These are phyloP conservation scores for Mungos mungo DNA, from an alignment of 2,113 vertebrate species.

Conservation along the genomic window DNA sequence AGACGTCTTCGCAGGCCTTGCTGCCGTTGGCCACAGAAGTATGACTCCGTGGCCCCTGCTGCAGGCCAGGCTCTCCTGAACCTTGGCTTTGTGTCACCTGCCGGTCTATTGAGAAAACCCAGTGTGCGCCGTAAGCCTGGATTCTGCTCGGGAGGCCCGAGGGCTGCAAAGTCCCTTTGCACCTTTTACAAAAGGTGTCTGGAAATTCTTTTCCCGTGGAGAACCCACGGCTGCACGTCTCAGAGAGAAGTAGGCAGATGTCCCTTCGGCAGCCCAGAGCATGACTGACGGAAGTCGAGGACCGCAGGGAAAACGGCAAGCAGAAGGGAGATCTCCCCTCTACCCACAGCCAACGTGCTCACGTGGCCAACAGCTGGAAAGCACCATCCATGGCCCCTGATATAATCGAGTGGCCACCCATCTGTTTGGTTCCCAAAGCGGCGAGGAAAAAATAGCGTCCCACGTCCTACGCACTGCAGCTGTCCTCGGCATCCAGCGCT, in stretches of 20 bases:
- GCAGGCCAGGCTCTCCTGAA: fast-evolving
- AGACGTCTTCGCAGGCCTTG: neutral
- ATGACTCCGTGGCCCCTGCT: neutral
- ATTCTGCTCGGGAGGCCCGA: neutral
- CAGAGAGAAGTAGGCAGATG: neutral
- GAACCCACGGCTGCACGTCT: neutral
- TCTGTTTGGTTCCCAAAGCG: constrained; percentile 84
- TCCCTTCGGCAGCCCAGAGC: neutral
- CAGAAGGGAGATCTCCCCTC: constrained; percentile 68
- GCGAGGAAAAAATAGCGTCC: constrained; percentile 85
- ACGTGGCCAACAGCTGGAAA: constrained; percentile 85
- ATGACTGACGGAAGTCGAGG: neutral
- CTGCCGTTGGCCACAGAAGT: fast-evolving
- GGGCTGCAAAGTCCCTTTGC: neutral
- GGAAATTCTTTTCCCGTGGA: neutral
- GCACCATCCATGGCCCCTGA: constrained; percentile 74
- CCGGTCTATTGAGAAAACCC: fast-evolving
- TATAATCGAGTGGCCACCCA: constrained; percentile 84
- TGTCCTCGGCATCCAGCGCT: constrained; percentile 86
- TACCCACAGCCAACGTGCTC: constrained; percentile 70
- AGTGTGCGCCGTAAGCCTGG: fast-evolving
- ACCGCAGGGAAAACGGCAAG: neutral
- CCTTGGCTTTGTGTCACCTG: fast-evolving
- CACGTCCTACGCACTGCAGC: constrained; percentile 87
- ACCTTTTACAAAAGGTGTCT: neutral